Conservation (phyloP, 2,113 vertebrate species). For the Burhinus oedicnemus region DNA sequence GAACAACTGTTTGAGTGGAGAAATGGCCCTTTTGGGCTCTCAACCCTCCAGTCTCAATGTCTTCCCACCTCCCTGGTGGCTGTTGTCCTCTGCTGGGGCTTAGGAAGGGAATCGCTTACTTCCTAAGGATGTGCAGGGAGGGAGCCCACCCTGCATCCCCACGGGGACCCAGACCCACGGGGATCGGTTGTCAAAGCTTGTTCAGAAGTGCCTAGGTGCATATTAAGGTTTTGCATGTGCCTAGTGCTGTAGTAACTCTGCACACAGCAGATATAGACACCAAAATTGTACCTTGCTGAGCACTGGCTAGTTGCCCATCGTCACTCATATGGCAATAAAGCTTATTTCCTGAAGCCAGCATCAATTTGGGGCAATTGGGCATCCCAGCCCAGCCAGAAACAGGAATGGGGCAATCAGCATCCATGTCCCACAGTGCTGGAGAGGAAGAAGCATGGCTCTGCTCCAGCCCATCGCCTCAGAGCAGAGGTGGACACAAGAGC, state of each 20-base stretch:
- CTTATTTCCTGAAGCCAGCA: not conserved
- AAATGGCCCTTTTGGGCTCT: not conserved
- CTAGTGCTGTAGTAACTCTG: not conserved
- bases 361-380: not conserved
- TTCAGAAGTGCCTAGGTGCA: not conserved
- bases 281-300: not conserved
- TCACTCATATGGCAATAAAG: not conserved
- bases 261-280: not conserved
- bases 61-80: not conserved
- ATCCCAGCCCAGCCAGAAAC: not conserved
- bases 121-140: not conserved
- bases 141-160: no score
- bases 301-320: accelerated
- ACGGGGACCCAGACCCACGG: accelerated
- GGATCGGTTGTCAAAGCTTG: not conserved
- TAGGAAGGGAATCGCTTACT: not conserved
- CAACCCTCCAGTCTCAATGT: accelerated
- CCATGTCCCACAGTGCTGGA: not conserved
- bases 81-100: not conserved
- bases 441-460: not conserved
- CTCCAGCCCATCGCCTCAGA: not conserved
- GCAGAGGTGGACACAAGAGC: not conserved
- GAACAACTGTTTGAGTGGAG: accelerated
- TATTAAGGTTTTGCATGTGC: not conserved
- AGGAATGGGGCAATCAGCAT: not conserved